phyloP scores from a whole-genome alignment of 2,113 vertebrate species.

The Sterna hirundo region DNA sequence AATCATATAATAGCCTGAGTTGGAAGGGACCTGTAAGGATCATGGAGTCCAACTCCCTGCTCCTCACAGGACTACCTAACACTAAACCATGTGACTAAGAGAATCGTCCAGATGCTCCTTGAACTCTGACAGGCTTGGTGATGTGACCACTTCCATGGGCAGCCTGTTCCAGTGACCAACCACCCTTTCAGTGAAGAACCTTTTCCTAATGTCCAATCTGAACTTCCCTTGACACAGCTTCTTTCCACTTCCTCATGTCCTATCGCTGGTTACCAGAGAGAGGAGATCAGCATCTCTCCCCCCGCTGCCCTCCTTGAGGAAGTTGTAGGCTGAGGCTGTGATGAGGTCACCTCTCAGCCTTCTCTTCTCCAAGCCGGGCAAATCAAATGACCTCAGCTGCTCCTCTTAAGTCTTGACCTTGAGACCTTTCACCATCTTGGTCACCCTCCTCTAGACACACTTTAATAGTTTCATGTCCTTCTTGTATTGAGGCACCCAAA shows the following conservation, averaged over 20 bases:
- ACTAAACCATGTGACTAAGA: neutral
- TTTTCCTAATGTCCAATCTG: neutral
- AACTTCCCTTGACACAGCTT: neutral
- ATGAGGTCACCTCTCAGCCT: neutral
- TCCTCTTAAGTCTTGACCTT: neutral
- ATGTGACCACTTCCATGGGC: neutral
- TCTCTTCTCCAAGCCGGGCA: neutral
- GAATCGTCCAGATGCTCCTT: rapidly evolving
- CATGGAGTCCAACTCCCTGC: neutral
- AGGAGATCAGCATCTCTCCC: neutral
- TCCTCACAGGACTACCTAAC: neutral
- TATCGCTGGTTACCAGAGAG: neutral
- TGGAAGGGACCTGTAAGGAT: neutral
- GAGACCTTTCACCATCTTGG: neutral
- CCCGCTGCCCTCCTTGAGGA: rapidly evolving
- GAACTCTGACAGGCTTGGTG: neutral
- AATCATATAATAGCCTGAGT: neutral
- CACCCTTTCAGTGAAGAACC: neutral
- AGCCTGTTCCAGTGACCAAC: neutral
- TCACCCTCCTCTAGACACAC: rapidly evolving
- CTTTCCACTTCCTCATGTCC: rapidly evolving
- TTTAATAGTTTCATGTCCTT: neutral
- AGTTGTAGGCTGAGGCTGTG: neutral
- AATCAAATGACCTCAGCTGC: neutral
- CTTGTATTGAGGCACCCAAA: neutral